phyloP scores from a whole-genome alignment of 30 jellyfish, hydroid and myxozoan species.

The Clytia hemisphaerica region DNA sequence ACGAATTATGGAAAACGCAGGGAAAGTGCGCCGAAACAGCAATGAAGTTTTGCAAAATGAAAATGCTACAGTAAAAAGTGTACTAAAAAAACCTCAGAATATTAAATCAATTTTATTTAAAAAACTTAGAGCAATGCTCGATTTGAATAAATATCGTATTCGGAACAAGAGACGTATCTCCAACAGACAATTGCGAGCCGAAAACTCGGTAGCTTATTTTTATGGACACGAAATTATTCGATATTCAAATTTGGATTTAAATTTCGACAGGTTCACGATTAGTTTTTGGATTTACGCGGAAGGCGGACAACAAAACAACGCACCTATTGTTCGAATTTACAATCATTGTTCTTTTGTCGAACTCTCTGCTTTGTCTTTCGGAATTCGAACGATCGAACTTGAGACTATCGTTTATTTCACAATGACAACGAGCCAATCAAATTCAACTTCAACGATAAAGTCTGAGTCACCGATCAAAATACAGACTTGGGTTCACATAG shows the following conservation, averaged over 20 bases:
- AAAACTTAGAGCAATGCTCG: no score
- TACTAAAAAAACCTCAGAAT: no score
- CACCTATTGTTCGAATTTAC: constrained; percentile 37
- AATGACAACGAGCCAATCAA: constrained; percentile 30
- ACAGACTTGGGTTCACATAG: constrained; percentile 70
- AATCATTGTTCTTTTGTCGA: constrained; percentile 50
- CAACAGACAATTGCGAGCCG: neutral
- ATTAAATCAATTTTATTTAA: no score
- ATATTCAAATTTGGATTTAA: constrained; percentile 10
- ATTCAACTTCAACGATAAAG: neutral
- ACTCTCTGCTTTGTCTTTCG: constrained; percentile 18
- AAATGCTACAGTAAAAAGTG: no score
- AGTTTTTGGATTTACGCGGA: constrained; percentile 76
- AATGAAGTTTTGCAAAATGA: no score
- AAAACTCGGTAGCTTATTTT: constrained; percentile 67
- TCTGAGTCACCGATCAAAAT: constrained; percentile 36
- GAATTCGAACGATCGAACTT: constrained; percentile 20
- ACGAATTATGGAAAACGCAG: no score
- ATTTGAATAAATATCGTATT: no score
- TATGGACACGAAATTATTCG: constrained; percentile 60
- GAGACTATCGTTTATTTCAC: constrained; percentile 51
- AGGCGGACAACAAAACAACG: constrained; percentile 68
- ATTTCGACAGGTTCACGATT: constrained; percentile 39
- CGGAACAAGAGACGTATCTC: no score
- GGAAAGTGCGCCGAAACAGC: no score